These are phyloP conservation scores for Leucoptera coffeella DNA, from an alignment of 2,888 invertebrate genomes.

Conservation along the genomic window DNA sequence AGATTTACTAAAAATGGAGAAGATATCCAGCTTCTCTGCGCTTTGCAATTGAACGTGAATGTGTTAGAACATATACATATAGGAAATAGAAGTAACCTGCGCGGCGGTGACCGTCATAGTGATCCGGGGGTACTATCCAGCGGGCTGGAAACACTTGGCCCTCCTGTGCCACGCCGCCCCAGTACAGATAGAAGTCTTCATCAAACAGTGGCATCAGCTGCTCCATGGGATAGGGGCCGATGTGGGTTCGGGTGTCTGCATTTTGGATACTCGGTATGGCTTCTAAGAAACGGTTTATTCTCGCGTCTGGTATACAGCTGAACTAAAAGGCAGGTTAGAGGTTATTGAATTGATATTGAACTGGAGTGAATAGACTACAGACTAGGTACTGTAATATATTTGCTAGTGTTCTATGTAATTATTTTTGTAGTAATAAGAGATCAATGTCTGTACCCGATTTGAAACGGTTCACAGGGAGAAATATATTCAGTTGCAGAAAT, in stretches of 20 bases:
- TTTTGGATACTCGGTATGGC: constrained; percentile 40
- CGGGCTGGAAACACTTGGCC: constrained; percentile 36
- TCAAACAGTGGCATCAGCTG: constrained; percentile 48
- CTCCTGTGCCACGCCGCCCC: constrained; percentile 47
- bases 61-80: background rate
- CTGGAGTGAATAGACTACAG: too few relatives aligned
- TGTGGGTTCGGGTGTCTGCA: constrained; percentile 37
- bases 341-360: too few relatives aligned
- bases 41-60: background rate
- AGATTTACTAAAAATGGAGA: background rate
- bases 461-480: too few relatives aligned
- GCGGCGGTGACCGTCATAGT: constrained; percentile 50
- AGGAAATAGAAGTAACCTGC: constrained; percentile 44
- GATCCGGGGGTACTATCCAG: constrained; percentile 57
- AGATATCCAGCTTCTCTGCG: background rate
- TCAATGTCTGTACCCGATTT: too few relatives aligned
- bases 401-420: too few relatives aligned
- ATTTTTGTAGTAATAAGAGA: too few relatives aligned
- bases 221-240: constrained; percentile 44
- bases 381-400: too few relatives aligned
- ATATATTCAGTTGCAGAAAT: too few relatives aligned
- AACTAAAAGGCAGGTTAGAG: constrained; percentile 20
- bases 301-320: constrained; percentile 35
- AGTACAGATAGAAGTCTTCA: constrained; percentile 60
- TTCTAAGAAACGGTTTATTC: constrained; percentile 28